Percentiles rank a stretch among this genome's conserved stretches.
Conservation (phyloP, 2,888 invertebrate genomes). For the Sinohyriopsis cumingii region DNA sequence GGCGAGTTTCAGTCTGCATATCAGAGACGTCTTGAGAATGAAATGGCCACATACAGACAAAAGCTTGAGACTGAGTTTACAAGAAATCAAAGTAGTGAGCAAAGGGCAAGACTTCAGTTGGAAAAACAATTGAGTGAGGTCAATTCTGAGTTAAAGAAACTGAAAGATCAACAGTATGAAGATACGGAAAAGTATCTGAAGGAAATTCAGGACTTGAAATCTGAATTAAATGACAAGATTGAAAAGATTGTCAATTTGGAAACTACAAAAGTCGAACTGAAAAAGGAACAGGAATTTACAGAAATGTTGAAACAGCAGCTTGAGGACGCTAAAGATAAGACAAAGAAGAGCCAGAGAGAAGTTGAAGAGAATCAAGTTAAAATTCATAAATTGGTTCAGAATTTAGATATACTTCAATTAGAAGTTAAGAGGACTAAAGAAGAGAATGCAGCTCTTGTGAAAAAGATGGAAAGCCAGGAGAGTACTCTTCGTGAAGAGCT, state of each 20-base stretch:
- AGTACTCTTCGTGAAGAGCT: slow-evolving; percentile 44
- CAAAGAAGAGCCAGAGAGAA: slow-evolving; percentile 25
- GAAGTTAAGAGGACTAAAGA: slow-evolving; percentile 36
- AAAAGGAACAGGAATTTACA: slow-evolving; percentile 33
- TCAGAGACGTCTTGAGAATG: slow-evolving; percentile 41
- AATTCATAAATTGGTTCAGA: slow-evolving; percentile 22
- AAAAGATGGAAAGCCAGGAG: slow-evolving; percentile 39
- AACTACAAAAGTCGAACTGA: slow-evolving; percentile 28
- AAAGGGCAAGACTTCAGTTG: slow-evolving; percentile 34
- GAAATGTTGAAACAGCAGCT: slow-evolving; percentile 35
- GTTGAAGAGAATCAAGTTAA: slow-evolving; percentile 20
- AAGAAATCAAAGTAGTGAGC: slow-evolving; percentile 30
- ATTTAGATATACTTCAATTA: slow-evolving; percentile 13
- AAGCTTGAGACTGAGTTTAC: slow-evolving; percentile 31
- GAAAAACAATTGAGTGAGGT: slow-evolving; percentile 39
- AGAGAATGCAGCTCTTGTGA: slow-evolving; percentile 31
- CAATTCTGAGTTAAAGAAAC: slow-evolving; percentile 33
- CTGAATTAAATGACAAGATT: slow-evolving; percentile 21
- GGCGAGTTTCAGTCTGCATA: slow-evolving; percentile 44
- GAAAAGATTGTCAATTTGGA: slow-evolving; percentile 28
- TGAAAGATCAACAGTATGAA: slow-evolving; percentile 23
- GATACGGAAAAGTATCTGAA: slow-evolving; percentile 29
- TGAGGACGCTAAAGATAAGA: slow-evolving; percentile 28
- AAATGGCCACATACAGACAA: slow-evolving; percentile 29
- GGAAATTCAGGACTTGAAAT: slow-evolving; percentile 26